Evolutionary conservation across 2,113 vertebrate species (phyloP).

Genomic region (Atractosteus spatula): DNA sequence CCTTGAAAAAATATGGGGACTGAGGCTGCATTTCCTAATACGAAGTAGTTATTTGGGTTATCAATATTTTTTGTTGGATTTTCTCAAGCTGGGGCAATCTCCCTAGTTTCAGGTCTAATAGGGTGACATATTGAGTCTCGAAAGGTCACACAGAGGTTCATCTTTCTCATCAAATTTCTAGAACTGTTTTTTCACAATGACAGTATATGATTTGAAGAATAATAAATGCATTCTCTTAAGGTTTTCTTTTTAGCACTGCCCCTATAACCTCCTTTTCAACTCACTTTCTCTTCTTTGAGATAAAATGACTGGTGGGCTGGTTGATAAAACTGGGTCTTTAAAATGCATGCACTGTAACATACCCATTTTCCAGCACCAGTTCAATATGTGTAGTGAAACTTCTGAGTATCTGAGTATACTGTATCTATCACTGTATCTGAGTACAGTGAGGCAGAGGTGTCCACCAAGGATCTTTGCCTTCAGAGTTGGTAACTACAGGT

Average conservation of each 20-base stretch:
- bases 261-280: conserved; percentile 12
- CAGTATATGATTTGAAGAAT: conserved; percentile 34
- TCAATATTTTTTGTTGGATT: conserved; percentile 45
- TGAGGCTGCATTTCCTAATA: conserved; percentile 25
- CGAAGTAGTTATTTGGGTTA: conserved; percentile 41
- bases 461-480: too few relatives aligned
- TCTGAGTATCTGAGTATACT: too few relatives aligned
- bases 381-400: too few relatives aligned
- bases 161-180: conserved; percentile 58
- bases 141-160: conserved; percentile 48
- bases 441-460: too few relatives aligned
- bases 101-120: conserved; percentile 45
- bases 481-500: too few relatives aligned
- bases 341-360: too few relatives aligned
- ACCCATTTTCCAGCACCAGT: too few relatives aligned
- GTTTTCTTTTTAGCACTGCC: conserved; percentile 14
- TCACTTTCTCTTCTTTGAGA: neutral
- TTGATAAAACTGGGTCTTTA: conserved; percentile 13
- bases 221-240: conserved; percentile 33
- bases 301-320: conserved; percentile 25
- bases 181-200: conserved; percentile 41
- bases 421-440: too few relatives aligned
- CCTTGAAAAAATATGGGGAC: conserved; percentile 29
- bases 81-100: conserved; percentile 40
- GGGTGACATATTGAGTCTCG: conserved; percentile 43